Conservation (phyloP, 2,888 invertebrate genomes). For the Drosophila melanosoma region DNA sequence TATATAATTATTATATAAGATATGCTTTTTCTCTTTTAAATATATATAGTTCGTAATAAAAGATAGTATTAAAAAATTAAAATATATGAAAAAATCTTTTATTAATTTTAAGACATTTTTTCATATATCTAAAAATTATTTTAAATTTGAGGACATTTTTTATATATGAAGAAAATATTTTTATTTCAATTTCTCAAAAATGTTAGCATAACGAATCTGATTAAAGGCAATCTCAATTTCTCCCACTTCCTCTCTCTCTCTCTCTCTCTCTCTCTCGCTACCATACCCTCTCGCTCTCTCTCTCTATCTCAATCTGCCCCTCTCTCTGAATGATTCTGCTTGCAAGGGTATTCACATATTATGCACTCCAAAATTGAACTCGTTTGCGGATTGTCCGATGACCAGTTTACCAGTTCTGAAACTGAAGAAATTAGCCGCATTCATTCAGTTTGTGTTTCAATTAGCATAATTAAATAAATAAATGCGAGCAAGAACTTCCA, state of each 20-base stretch:
- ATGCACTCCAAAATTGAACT: neutral
- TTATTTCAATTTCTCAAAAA: neutral
- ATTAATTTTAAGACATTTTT: neutral
- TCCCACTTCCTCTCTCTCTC: neutral
- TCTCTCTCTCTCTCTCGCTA: neutral
- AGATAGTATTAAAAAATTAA: no score
- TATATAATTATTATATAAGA: no score
- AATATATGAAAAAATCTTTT: no score
- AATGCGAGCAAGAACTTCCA: slow-evolving; percentile 63
- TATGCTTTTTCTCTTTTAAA: no score
- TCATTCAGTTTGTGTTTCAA: slow-evolving; percentile 39
- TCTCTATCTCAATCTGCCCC: no score
- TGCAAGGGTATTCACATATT: neutral
- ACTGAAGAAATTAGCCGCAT: slow-evolving; percentile 19
- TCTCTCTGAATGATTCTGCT: neutral
- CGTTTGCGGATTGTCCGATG: neutral
- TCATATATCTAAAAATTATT: neutral
- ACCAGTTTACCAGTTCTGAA: slow-evolving; percentile 42
- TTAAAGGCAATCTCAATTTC: neutral
- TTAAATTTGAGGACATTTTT: neutral
- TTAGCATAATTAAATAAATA: slow-evolving; percentile 75
- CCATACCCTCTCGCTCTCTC: no score
- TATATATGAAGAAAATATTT: neutral
- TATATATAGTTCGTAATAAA: no score
- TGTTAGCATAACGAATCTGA: neutral